A percentile compares a stretch with the other conserved stretches of the same genome.
phyloP scores from a whole-genome alignment of 37 sponge, comb jelly and placozoan genomes.

The Amphimedon queenslandica region DNA sequence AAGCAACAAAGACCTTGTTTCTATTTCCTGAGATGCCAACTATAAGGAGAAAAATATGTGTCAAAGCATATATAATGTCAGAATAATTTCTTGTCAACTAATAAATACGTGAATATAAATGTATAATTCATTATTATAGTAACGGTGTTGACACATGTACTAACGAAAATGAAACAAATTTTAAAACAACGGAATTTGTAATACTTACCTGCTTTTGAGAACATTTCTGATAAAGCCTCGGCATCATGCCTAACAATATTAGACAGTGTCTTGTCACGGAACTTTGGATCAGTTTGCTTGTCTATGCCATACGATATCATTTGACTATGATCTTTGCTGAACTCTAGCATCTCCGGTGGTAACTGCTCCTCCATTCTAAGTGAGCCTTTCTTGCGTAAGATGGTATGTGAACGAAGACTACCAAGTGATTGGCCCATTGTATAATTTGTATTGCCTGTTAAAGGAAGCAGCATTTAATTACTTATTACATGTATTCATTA shows the following conservation, averaged over 20 bases:
- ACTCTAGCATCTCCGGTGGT: slow-evolving; percentile 18
- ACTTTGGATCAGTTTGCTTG: slow-evolving; percentile 36
- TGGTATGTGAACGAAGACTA: background rate
- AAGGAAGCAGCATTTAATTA: too few species aligned
- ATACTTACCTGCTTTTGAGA: background rate
- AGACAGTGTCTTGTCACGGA: slow-evolving; percentile 19
- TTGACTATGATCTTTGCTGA: slow-evolving; percentile 52
- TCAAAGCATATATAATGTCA: too few species aligned
- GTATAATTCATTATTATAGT: background rate
- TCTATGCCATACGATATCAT: slow-evolving; percentile 50
- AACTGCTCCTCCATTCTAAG: background rate
- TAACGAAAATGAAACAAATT: too few species aligned
- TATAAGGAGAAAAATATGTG: too few species aligned
- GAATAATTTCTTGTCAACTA: too few species aligned
- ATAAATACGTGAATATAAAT: too few species aligned
- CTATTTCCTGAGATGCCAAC: too few species aligned
- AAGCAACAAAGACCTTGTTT: too few species aligned
- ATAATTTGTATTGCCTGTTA: background rate
- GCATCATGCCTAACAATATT: slow-evolving; percentile 27
- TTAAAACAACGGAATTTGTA: background rate
- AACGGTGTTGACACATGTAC: too few species aligned
- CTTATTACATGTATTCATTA: too few species aligned
- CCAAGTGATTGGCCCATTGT: background rate
- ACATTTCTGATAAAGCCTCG: slow-evolving; percentile 3
- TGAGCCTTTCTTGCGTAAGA: background rate